These are phyloP conservation scores for Musca domestica DNA, from an alignment of 1,140 invertebrate species.

Conservation along the genomic window DNA sequence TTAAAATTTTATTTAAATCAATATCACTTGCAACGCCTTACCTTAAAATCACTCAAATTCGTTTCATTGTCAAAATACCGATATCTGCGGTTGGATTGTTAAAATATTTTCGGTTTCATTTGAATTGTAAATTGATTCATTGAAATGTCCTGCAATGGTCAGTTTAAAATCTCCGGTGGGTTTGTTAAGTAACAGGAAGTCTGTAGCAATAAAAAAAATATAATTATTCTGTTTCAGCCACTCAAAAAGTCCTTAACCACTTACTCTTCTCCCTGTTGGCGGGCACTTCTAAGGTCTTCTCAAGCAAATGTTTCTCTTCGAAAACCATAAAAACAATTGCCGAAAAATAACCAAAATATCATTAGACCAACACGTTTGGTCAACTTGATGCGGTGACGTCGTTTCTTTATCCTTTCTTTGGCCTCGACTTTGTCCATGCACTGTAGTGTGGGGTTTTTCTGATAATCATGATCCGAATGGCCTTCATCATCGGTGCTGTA, in stretches of 20 bases:
- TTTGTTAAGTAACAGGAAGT: constrained; percentile 40
- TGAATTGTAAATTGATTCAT: constrained; percentile 23
- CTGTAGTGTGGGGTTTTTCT: background rate
- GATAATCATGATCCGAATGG: constrained; percentile 45
- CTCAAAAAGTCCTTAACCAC: background rate
- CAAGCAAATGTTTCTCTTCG: constrained; percentile 46
- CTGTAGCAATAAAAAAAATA: constrained; percentile 25
- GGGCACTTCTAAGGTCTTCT: constrained; percentile 46
- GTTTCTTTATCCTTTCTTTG: constrained; percentile 43
- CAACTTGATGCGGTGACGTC: constrained; percentile 35
- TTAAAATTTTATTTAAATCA: too few relatives aligned
- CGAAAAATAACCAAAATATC: constrained; percentile 40
- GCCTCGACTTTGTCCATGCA: constrained; percentile 39
- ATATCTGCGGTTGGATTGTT: constrained; percentile 43
- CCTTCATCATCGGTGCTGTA: constrained; percentile 43
- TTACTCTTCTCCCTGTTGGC: constrained; percentile 40
- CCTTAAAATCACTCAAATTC: constrained; percentile 19
- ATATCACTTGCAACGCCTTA: background rate
- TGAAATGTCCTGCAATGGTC: constrained; percentile 40
- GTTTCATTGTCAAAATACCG: background rate
- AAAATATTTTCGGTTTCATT: constrained; percentile 31
- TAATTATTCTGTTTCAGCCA: background rate
- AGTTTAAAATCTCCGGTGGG: constrained; percentile 45
- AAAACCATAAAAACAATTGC: constrained; percentile 41
- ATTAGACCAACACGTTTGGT: constrained; percentile 38